Base-by-base conservation (phyloP, 1,140 invertebrate genomes). In the Scaptodrosophila lebanonensis region DNA sequence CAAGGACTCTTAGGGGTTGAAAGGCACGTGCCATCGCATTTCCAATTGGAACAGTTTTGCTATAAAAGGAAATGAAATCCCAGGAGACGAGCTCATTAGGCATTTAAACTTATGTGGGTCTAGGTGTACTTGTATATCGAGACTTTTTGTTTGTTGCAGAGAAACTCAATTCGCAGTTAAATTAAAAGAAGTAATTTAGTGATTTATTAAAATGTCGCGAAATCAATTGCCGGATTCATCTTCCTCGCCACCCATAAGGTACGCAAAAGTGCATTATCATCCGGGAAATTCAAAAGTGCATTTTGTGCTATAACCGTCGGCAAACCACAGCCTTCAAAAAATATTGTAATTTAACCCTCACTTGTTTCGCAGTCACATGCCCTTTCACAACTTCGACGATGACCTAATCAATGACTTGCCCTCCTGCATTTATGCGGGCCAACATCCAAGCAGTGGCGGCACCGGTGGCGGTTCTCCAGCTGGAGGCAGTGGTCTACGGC, bases 161-260 rank as follows among this genome's bases (percentile, higher is more conserved):
- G 39, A 11, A 15, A 8, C 0, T 20, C 5, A n/a, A 52, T 36
- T 11, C 29, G n/a, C 0, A 27, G n/a, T 35, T 2, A 4, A 17
- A 27, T 38, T 5, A 11, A 8, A 27, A 15, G 3, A 25, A 16
- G 18, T 0, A 16, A 17, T 11, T 52, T 12, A 13, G 0, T 20
- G 25, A 47, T 30, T 49, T 13, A 42, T 33, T 9, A 85, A 66
- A 44, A 85, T 87, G 83, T 86, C 83, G 16, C 72, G 84, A 25
- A 86, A 85, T 84, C 89, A 88, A 57, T 75, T 89, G 33, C 89
- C 89, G 9, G 89, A 89, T 71, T 89, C 88, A 6, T 89, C 89
- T 8, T 89, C 88, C n/a, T 89, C 89, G 3, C 89, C 89, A 8
- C 88, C 88, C 17, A 87, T 88, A 22, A 89, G 86, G 88, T 89